Evolutionary conservation across 2,797 vertebrate genomes (phyloP).

Genomic region (Bradypus variegatus): DNA sequence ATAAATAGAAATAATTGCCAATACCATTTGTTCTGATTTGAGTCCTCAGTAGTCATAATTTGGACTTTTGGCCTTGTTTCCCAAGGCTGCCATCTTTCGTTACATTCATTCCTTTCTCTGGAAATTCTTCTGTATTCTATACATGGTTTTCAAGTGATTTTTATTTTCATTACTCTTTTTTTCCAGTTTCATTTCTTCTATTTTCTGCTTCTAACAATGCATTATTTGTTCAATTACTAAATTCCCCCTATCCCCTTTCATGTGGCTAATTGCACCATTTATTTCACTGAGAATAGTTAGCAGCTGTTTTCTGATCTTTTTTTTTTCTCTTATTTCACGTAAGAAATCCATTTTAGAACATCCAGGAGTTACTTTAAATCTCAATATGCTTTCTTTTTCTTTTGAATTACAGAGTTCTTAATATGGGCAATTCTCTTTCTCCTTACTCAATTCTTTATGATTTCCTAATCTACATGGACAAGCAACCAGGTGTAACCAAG

Average conservation of each 20-base stretch:
- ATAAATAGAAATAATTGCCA: background rate
- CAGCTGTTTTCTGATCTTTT: background rate
- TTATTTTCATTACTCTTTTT: background rate
- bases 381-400: background rate
- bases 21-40: too few species aligned
- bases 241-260: background rate
- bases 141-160: background rate
- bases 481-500: too few species aligned
- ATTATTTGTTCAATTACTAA: background rate
- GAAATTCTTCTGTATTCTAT: background rate
- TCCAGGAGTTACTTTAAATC: background rate
- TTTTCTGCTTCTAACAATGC: background rate
- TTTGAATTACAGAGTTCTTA: background rate
- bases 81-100: background rate
- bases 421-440: background rate
- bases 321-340: background rate
- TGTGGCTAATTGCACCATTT: background rate
- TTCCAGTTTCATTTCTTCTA: background rate
- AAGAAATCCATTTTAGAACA: background rate
- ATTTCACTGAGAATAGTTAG: constrained; percentile 7
- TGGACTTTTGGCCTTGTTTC: background rate
- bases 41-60: background rate
- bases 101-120: background rate
- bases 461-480: background rate
- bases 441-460: background rate